Conservation (phyloP, 2,797 vertebrate species). For the Chaunax sp. region DNA sequence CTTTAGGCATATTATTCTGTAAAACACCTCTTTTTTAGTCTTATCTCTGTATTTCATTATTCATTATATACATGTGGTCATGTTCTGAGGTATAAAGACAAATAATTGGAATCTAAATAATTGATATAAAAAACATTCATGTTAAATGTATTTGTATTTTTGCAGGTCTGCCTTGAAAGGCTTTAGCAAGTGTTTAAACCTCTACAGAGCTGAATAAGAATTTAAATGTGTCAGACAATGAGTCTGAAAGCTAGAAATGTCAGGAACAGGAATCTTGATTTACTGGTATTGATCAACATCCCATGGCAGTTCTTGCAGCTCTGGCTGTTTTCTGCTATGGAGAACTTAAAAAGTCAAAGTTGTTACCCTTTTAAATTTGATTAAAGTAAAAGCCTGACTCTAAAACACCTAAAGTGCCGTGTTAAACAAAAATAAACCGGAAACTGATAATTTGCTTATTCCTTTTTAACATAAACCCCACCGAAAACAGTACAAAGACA, state of each 20-base stretch:
- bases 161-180: too few species aligned
- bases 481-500: too few species aligned
- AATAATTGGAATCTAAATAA: constrained; percentile 6
- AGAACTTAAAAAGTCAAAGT: background rate
- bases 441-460: too few species aligned
- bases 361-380: constrained; percentile 17
- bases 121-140: background rate
- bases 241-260: constrained; percentile 18
- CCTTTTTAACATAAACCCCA: too few species aligned
- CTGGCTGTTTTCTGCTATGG: background rate
- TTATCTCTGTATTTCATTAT: too few species aligned
- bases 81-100: background rate
- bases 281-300: constrained; percentile 15
- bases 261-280: constrained; percentile 2
- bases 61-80: too few species aligned
- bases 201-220: background rate
- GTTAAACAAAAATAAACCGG: too few species aligned
- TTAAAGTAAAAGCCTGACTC: background rate
- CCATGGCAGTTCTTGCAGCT: background rate
- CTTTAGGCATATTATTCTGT: too few species aligned
- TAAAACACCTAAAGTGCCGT: too few species aligned
- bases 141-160: background rate
- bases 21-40: too few species aligned
- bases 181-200: constrained; percentile 2
- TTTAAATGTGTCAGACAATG: constrained; percentile 13